Evolutionary conservation across 2,888 invertebrate species (phyloP), one percentile per base, ranked within the genome.

Genomic region (Phengaris arion): DNA sequence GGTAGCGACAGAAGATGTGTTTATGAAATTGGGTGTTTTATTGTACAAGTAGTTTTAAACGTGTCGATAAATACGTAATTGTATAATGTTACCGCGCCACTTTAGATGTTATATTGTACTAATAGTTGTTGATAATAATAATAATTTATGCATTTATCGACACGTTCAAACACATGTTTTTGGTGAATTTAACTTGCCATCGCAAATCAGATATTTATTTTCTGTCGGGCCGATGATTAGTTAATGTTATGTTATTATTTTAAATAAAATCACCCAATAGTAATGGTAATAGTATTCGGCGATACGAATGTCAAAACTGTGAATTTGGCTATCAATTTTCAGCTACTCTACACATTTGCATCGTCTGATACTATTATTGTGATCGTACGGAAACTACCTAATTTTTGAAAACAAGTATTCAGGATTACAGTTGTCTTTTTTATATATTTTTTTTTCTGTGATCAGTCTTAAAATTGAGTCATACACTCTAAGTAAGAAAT

Each of bases 391-490:
- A 83, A 83, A 84, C 81, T 84, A 79, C 77, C 81, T 81, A 83
- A 82, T 78, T 84, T 86, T 87, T 83, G 80, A 84, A 86, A 89
- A 88, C 84, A 87, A 87, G 85, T 83, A 80, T 86, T 81, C 83
- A 85, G 85, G 84, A 83, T 82, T 77, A 74, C 76, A 76, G 77
- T 79, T 78, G 77, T 78, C 72, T 74, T 84, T 87, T 86, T 77
- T 77, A 82, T 84, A 64, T 78, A 82, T 83, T 87, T 88, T 85
- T 83, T 85, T 91, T 90, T 85, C 88, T 89, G 90, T 91, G 89
- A 91, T 94, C 94, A 94, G 94, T 94, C 94, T 94, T 94, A 93
- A 93, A 93, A 93, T 94, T 94, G 94, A 94, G 94, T 94, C 91
- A 87, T 93, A 93, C 90, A 87, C 87, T 91, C 93, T 93, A 92